Percentiles rank a stretch among this genome's conserved stretches.
Conservation (phyloP, 2,888 invertebrate species). For the Machimus rusticus region DNA sequence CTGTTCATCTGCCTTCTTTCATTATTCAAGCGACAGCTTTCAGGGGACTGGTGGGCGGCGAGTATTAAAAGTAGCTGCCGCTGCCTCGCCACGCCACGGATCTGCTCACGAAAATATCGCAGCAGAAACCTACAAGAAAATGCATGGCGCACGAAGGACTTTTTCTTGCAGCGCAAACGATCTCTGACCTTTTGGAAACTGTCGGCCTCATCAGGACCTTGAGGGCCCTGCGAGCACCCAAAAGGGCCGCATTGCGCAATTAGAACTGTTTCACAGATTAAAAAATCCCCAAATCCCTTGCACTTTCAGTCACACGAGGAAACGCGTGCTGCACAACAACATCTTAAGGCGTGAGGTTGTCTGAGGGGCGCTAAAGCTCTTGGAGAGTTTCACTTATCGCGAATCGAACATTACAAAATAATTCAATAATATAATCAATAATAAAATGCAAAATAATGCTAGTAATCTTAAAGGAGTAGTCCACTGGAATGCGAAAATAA, state of each 20-base stretch:
- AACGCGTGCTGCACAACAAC: neutral
- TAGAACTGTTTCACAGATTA: neutral
- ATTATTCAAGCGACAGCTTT: conserved; percentile 33
- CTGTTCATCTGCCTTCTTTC: conserved; percentile 33
- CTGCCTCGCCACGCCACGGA: neutral
- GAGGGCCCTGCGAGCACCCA: neutral
- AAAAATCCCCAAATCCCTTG: neutral
- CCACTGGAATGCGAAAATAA: too few species aligned
- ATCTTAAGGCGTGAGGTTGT: neutral
- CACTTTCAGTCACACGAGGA: neutral
- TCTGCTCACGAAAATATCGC: neutral
- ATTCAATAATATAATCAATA: too few species aligned
- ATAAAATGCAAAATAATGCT: too few species aligned
- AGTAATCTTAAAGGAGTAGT: too few species aligned
- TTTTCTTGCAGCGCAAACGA: neutral
- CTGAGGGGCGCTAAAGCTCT: too few species aligned
- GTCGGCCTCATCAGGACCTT: neutral
- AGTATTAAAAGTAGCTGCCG: conserved; percentile 10
- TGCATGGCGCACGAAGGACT: neutral
- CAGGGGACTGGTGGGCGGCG: neutral
- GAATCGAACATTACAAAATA: too few species aligned
- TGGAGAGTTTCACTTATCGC: too few species aligned
- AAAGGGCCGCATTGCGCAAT: neutral
- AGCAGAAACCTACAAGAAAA: neutral
- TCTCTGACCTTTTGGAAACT: neutral